A percentile compares a stretch with the other conserved stretches of the same genome.
Evolutionary conservation across 2,888 invertebrate genomes (phyloP).

Genomic region (Drosophila peninsularis): DNA sequence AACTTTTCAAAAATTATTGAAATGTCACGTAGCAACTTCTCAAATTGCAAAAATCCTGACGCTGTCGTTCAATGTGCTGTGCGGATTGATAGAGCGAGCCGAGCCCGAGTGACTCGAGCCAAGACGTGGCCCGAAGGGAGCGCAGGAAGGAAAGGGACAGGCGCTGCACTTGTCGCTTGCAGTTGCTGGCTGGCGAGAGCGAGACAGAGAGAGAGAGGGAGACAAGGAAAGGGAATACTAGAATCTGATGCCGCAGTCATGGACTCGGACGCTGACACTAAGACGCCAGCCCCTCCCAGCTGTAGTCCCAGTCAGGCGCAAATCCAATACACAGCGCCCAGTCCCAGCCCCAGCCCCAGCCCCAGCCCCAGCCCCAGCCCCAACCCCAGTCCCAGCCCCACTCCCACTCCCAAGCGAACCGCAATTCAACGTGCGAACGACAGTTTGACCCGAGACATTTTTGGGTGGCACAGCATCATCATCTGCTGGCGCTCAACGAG

Average conservation of each 20-base stretch:
- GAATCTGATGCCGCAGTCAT: slow-evolving; percentile 29
- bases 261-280: slow-evolving; percentile 72
- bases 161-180: slow-evolving; percentile 60
- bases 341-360: slow-evolving; percentile 8
- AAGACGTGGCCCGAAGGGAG: slow-evolving; percentile 35
- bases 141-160: slow-evolving; percentile 19
- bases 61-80: slow-evolving; percentile 83
- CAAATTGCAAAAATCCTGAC: slow-evolving; percentile 84
- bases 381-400: slow-evolving; percentile 8
- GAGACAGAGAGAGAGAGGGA: background rate
- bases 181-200: slow-evolving; percentile 12
- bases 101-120: slow-evolving; percentile 39
- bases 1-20: slow-evolving; percentile 84
- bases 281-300: slow-evolving; percentile 61
- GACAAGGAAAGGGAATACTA: slow-evolving; percentile 5
- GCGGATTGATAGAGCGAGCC: slow-evolving; percentile 82
- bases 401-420: slow-evolving; percentile 47
- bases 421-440: slow-evolving; percentile 79
- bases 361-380: slow-evolving; percentile 12
- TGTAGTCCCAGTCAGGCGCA: slow-evolving; percentile 52
- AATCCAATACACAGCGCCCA: slow-evolving; percentile 70
- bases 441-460: slow-evolving; percentile 74
- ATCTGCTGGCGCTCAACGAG: slow-evolving; percentile 32
- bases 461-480: slow-evolving; percentile 63
- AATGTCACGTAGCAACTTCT: slow-evolving; percentile 84